These are phyloP conservation scores for Gallirallus australis DNA, from an alignment of 2,797 vertebrate genomes.

Conservation along the genomic window DNA sequence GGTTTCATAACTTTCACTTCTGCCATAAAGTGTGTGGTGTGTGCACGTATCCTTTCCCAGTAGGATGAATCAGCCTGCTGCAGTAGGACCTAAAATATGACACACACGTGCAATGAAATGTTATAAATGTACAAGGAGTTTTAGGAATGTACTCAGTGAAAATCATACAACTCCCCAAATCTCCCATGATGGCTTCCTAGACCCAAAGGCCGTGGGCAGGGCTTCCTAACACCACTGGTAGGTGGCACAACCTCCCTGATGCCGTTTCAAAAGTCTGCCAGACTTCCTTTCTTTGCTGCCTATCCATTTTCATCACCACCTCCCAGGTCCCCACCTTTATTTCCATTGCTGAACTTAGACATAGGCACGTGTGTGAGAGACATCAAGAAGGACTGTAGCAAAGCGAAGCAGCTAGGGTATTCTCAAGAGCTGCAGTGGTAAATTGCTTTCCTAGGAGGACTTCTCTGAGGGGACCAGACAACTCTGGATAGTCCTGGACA, in stretches of 20 bases:
- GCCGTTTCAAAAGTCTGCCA: background rate
- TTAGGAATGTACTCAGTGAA: background rate
- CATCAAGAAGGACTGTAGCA: background rate
- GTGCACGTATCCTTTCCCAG: background rate
- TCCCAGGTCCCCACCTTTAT: background rate
- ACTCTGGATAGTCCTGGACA: background rate
- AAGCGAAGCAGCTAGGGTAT: background rate
- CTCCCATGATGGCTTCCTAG: background rate
- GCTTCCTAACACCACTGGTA: background rate
- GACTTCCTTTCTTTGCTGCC: background rate
- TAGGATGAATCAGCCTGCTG: constrained; percentile 29
- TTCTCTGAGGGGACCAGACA: background rate
- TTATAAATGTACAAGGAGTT: background rate
- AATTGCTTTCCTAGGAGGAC: background rate
- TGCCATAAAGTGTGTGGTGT: background rate
- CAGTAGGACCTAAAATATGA: constrained; percentile 2
- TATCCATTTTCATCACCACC: background rate
- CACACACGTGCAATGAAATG: background rate
- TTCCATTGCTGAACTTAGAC: background rate
- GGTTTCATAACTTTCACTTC: background rate
- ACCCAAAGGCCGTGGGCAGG: background rate
- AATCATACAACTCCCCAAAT: background rate
- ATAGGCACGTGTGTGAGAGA: background rate
- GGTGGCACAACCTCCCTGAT: background rate
- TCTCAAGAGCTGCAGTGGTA: background rate